phyloP scores from a whole-genome alignment of 2,888 invertebrate genomes.

The Anodontia alba region DNA sequence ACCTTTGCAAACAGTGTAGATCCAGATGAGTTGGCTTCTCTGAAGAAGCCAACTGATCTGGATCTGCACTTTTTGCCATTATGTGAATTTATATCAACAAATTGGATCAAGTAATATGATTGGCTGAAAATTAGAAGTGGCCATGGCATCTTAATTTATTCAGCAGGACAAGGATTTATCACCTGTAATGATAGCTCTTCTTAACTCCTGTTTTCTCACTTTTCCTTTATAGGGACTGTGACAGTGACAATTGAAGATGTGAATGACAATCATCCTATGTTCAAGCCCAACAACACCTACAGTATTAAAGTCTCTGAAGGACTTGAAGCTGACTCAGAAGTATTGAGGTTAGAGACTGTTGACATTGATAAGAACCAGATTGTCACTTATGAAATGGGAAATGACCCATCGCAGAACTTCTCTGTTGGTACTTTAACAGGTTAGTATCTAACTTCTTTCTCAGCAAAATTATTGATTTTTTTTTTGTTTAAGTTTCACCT shows the following conservation, averaged over 20 bases:
- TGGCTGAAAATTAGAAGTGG: too few species aligned
- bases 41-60: too few species aligned
- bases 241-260: slow-evolving; percentile 71
- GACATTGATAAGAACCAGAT: slow-evolving; percentile 74
- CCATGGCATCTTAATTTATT: too few species aligned
- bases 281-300: slow-evolving; percentile 68
- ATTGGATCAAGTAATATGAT: too few species aligned
- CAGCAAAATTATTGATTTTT: not conserved
- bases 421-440: slow-evolving; percentile 56
- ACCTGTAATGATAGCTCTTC: too few species aligned
- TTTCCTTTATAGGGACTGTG: slow-evolving; percentile 71
- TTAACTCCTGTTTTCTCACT: too few species aligned
- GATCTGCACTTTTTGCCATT: too few species aligned
- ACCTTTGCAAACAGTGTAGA: too few species aligned
- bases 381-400: slow-evolving; percentile 64
- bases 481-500: too few species aligned
- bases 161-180: too few species aligned
- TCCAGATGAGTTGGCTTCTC: too few species aligned
- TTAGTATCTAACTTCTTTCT: slow-evolving; percentile 36
- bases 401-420: slow-evolving; percentile 60
- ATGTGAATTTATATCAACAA: too few species aligned
- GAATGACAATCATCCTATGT: slow-evolving; percentile 79
- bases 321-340: slow-evolving; percentile 62
- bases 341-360: slow-evolving; percentile 71
- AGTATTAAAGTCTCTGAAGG: slow-evolving; percentile 72